phyloP scores from a whole-genome alignment of 2,888 invertebrate genomes.

The Chydorus sphaericus region DNA sequence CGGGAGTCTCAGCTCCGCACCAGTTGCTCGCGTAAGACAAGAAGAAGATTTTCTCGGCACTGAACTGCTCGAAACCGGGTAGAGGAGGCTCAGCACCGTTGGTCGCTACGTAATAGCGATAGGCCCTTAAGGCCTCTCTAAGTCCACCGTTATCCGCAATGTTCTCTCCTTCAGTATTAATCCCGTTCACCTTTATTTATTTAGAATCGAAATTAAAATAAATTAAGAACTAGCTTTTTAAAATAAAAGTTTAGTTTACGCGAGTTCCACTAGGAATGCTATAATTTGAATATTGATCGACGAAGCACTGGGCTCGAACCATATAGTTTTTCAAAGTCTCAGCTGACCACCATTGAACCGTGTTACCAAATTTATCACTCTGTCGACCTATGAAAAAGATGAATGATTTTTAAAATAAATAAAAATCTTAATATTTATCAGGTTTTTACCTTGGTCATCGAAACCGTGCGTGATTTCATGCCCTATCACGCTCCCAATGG shows the following conservation, averaged over 20 bases:
- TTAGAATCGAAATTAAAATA: not conserved
- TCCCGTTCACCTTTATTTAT: conserved; percentile 61
- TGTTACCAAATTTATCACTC: conserved; percentile 38
- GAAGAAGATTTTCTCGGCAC: conserved; percentile 59
- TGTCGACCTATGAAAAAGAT: conserved; percentile 27
- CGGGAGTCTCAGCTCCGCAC: conserved; percentile 59
- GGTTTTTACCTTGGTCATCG: conserved; percentile 23
- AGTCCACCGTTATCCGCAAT: conserved; percentile 91
- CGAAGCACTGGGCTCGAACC: conserved; percentile 35
- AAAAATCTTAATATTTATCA: not conserved
- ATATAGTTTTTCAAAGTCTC: conserved; percentile 35
- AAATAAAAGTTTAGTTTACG: no score
- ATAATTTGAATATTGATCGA: conserved; percentile 35
- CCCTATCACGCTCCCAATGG: conserved; percentile 34
- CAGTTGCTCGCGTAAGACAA: conserved; percentile 70
- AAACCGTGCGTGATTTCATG: conserved; percentile 33
- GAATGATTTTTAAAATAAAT: not conserved
- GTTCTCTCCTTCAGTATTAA: conserved; percentile 85
- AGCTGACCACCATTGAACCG: conserved; percentile 39
- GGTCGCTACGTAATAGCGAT: conserved; percentile 49
- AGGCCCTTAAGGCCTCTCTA: conserved; percentile 76
- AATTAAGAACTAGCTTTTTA: no score
- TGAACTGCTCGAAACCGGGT: conserved; percentile 22
- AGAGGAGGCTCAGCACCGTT: no score
- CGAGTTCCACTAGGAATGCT: conserved; percentile 23